Evolutionary conservation across 1,140 invertebrate genomes (phyloP).

Genomic region (Conopomorpha cramerella): DNA sequence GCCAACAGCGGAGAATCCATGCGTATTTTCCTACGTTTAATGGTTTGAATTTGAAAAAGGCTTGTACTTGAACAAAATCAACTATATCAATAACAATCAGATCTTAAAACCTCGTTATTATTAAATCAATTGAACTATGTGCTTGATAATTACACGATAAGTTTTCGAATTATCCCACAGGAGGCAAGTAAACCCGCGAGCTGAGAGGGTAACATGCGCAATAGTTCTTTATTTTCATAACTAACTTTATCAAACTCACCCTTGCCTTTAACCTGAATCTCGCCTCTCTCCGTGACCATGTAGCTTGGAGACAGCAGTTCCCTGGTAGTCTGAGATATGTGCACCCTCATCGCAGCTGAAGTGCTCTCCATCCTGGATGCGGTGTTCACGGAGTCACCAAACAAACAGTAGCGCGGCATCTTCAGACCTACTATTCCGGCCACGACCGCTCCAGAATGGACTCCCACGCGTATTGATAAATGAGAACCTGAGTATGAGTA

Average conservation of each 20-base stretch:
- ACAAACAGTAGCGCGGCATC: slow-evolving; percentile 94
- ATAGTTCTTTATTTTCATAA: slow-evolving; percentile 1
- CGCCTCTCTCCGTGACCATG: slow-evolving; percentile 77
- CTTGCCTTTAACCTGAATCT: slow-evolving; percentile 86
- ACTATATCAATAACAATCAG: too few species aligned
- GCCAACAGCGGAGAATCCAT: too few species aligned
- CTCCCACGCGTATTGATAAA: slow-evolving; percentile 86
- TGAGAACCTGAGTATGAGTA: slow-evolving; percentile 75
- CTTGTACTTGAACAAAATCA: too few species aligned
- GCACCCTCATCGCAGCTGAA: slow-evolving; percentile 90
- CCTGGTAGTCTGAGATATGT: slow-evolving; percentile 88
- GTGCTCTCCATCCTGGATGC: slow-evolving; percentile 92
- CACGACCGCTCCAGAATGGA: slow-evolving; percentile 89
- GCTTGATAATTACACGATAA: too few species aligned
- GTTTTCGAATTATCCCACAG: too few species aligned
- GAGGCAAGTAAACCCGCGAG: too few species aligned
- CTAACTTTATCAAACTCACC: slow-evolving; percentile 58
- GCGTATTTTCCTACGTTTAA: too few species aligned
- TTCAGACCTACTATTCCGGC: slow-evolving; percentile 94
- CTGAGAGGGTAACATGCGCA: not conserved
- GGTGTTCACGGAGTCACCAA: slow-evolving; percentile 92
- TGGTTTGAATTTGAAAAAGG: too few species aligned
- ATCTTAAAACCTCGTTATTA: too few species aligned
- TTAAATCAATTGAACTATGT: too few species aligned
- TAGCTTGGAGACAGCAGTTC: slow-evolving; percentile 78